Conservation (phyloP, 2,888 invertebrate species). For the Netelia virgata region DNA sequence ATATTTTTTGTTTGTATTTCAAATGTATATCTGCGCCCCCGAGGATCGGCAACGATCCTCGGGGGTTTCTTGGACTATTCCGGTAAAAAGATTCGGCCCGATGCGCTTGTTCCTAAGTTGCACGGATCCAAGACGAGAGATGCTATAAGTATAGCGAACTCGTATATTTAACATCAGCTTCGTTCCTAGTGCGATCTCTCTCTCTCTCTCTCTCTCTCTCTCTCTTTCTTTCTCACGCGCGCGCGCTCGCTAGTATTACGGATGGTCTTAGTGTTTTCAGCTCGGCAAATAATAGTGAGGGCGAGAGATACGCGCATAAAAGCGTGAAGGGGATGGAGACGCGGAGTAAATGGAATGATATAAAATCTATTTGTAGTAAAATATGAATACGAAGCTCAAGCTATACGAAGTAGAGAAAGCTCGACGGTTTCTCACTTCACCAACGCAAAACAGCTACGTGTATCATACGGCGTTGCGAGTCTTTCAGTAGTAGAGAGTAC, state of each 20-base stretch:
- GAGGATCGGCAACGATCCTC: neutral
- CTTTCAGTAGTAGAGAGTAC: slow-evolving; percentile 7
- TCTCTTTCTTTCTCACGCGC: neutral
- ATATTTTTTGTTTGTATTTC: slow-evolving; percentile 11
- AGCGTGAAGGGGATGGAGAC: neutral
- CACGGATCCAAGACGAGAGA: too few species aligned
- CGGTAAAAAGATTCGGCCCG: neutral
- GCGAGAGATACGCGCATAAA: too few species aligned
- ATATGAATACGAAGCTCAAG: slow-evolving; percentile 42
- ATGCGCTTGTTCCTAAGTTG: neutral
- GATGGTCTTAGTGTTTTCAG: neutral
- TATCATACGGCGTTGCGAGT: slow-evolving; percentile 17
- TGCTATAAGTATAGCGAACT: too few species aligned
- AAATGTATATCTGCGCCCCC: neutral
- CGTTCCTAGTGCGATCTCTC: too few species aligned
- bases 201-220: too few species aligned
- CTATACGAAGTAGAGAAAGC: slow-evolving; percentile 32
- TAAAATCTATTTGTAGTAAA: slow-evolving; percentile 29
- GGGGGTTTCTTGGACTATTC: neutral
- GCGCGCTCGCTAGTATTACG: neutral
- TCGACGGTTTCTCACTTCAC: slow-evolving; percentile 10
- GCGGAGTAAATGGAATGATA: slow-evolving; percentile 12
- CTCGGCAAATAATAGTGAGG: slow-evolving; percentile 2
- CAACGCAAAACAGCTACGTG: slow-evolving; percentile 14
- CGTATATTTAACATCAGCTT: too few species aligned